Percentiles rank a stretch among this genome's conserved stretches.
phyloP scores from a whole-genome alignment of 1,140 invertebrate genomes.

The Plutomurus gul region DNA sequence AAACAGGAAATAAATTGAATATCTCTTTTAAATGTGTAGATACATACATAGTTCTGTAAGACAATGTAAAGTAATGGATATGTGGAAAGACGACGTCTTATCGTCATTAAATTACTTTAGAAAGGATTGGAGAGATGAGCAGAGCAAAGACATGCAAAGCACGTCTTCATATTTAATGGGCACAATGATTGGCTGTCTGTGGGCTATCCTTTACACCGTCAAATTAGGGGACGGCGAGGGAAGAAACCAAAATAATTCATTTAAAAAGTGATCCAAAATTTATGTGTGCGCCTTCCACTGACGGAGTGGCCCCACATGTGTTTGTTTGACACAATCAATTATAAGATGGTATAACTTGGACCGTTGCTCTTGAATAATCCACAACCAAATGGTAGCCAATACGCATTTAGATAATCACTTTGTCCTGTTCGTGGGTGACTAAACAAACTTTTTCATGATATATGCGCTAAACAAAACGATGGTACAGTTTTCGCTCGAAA shows the following conservation, averaged over 20 bases:
- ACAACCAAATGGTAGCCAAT: too few relatives aligned
- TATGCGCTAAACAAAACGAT: too few relatives aligned
- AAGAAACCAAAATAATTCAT: not conserved
- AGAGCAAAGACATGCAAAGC: not conserved
- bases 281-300: not conserved
- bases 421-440: not conserved
- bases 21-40: too few relatives aligned
- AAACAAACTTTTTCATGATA: too few relatives aligned
- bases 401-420: too few relatives aligned
- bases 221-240: not conserved
- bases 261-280: not conserved
- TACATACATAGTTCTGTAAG: too few relatives aligned
- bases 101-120: too few relatives aligned
- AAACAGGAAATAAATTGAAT: too few relatives aligned
- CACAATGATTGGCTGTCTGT: not conserved
- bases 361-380: not conserved
- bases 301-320: not conserved
- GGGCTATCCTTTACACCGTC: slow-evolving; percentile 1
- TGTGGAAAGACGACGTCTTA: too few relatives aligned
- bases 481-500: too few relatives aligned
- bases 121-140: too few relatives aligned
- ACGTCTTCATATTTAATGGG: not conserved
- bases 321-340: not conserved
- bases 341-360: slow-evolving; percentile 3
- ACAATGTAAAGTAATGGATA: too few relatives aligned